Conservation (phyloP, 2,797 vertebrate species). For the Rhinatrema bivittatum region DNA sequence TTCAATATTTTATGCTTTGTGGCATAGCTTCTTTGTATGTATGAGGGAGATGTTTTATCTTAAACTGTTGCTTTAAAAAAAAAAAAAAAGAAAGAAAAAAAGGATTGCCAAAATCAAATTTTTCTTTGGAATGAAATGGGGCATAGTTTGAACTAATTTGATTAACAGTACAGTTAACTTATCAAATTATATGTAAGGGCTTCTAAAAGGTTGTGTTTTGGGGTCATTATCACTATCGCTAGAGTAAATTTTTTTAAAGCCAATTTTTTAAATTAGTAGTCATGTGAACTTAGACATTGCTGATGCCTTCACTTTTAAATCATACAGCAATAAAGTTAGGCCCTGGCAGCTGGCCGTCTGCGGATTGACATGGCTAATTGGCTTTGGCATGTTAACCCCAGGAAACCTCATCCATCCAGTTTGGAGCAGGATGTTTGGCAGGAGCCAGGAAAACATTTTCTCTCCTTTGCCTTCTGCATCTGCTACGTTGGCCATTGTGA, state of each 20-base stretch:
- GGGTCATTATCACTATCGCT: constrained; percentile 25
- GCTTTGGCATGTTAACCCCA: constrained; percentile 46
- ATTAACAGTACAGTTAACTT: constrained; percentile 33
- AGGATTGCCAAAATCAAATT: background rate
- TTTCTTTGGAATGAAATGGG: background rate
- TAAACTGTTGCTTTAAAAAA: constrained; percentile 39
- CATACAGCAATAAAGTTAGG: constrained; percentile 38
- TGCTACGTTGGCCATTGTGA: constrained; percentile 21
- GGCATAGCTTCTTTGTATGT: constrained; percentile 30
- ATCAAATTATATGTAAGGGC: constrained; percentile 36
- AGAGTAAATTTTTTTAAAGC: constrained; percentile 25
- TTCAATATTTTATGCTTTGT: constrained; percentile 37
- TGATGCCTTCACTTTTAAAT: constrained; percentile 46
- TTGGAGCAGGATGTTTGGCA: constrained; percentile 30
- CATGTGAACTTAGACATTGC: constrained; percentile 35
- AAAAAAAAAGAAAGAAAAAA: constrained; percentile 30
- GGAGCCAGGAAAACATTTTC: constrained; percentile 38
- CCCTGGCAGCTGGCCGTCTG: constrained; percentile 43
- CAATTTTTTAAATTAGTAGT: constrained; percentile 39
- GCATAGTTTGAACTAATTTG: constrained; percentile 28
- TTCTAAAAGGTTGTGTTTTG: constrained; percentile 29
- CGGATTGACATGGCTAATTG: constrained; percentile 55
- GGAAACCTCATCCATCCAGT: constrained; percentile 51
- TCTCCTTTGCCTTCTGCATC: constrained; percentile 19
- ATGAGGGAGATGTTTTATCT: constrained; percentile 22